Evolutionary conservation across 1,140 invertebrate species (phyloP).

Genomic region (Penaeus indicus): DNA sequence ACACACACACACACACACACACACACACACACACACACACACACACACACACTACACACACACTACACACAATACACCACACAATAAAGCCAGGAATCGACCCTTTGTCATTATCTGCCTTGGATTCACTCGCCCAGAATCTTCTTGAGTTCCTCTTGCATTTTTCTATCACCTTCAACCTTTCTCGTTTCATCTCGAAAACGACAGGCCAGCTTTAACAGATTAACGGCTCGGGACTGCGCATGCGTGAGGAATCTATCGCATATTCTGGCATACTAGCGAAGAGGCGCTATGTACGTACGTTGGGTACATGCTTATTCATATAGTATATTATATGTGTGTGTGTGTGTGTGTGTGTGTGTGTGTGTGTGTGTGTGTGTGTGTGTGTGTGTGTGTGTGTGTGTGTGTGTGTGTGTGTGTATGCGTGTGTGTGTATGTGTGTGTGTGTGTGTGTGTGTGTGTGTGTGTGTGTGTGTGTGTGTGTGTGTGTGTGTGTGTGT

Average conservation of each 20-base stretch:
- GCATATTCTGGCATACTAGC: not conserved
- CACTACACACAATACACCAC: too few species aligned
- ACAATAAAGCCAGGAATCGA: too few species aligned
- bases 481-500: constrained; percentile 5
- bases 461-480: constrained; percentile 1
- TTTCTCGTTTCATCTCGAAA: constrained; percentile 6
- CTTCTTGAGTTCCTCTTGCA: not conserved
- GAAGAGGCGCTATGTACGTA: not conserved
- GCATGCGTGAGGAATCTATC: not conserved
- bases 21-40: too few species aligned
- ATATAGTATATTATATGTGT: not conserved
- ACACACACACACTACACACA: too few species aligned
- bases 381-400: not conserved
- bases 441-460: not conserved
- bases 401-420: not conserved
- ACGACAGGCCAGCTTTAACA: not conserved
- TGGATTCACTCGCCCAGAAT: not conserved
- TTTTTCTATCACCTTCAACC: not conserved
- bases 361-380: not conserved
- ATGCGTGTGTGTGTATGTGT: not conserved
- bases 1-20: too few species aligned
- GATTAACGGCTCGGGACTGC: too few species aligned
- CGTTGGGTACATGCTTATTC: not conserved
- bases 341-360: not conserved
- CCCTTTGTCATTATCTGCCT: too few species aligned